Evolutionary conservation across 2,797 vertebrate genomes (phyloP).

Genomic region (Rachycentron canadum): DNA sequence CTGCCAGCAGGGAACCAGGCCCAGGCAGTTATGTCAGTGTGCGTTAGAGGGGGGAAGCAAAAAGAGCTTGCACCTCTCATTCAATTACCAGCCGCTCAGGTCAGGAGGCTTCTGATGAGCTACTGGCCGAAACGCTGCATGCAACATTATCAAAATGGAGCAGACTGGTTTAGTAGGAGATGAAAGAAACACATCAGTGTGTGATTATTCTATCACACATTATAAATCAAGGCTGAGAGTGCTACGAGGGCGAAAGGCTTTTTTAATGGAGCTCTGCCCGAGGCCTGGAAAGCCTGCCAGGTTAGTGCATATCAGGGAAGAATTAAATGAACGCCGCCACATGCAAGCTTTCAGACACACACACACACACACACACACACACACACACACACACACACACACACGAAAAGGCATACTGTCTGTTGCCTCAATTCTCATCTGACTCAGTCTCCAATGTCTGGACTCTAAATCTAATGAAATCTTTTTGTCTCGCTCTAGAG

Average conservation of each 20-base stretch:
- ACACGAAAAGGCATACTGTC: slow-evolving; percentile 17
- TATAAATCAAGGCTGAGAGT: slow-evolving; percentile 34
- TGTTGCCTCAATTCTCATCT: slow-evolving; percentile 56
- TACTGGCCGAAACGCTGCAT: background rate
- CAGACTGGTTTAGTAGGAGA: slow-evolving; percentile 26
- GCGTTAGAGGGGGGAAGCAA: slow-evolving; percentile 46
- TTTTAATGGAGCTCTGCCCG: slow-evolving; percentile 53
- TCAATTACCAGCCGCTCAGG: slow-evolving; percentile 70
- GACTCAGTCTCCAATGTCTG: slow-evolving; percentile 53
- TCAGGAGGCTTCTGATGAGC: slow-evolving; percentile 35
- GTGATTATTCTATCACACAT: slow-evolving; percentile 48
- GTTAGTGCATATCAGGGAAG: slow-evolving; percentile 68
- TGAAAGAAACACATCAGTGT: slow-evolving; percentile 44
- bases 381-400: slow-evolving; percentile 6
- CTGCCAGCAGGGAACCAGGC: slow-evolving; percentile 78
- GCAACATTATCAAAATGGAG: slow-evolving; percentile 36
- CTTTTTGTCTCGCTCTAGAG: slow-evolving; percentile 44
- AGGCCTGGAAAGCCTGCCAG: slow-evolving; percentile 68
- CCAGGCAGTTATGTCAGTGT: slow-evolving; percentile 72
- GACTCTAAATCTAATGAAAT: slow-evolving; percentile 48
- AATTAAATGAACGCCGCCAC: slow-evolving; percentile 66
- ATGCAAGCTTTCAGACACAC: slow-evolving; percentile 26
- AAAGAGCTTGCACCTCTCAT: slow-evolving; percentile 68
- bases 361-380: slow-evolving; percentile 19
- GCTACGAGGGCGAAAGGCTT: slow-evolving; percentile 16